Base-by-base conservation (phyloP, 2,113 vertebrate species). In the Xyliphius kryptos region DNA sequence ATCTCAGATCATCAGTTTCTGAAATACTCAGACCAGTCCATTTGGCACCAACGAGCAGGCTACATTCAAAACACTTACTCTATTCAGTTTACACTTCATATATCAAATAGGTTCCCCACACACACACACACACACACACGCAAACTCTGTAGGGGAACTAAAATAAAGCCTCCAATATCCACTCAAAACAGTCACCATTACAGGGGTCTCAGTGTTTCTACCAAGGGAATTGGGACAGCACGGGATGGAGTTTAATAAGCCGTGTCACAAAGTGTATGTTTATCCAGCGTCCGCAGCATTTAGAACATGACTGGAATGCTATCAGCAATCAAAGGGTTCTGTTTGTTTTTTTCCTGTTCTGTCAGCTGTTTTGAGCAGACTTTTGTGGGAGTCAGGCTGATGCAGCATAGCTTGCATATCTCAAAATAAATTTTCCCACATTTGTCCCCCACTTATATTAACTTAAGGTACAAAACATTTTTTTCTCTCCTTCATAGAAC, bases 401-500 rank as follows among this genome's bases (percentile, higher is more conserved):
- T 71, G 19, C 74, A 57, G 68, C 79, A 87, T 87, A 84, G 77
- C 73, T 85, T 65, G 69, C 83, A 87, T 88, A 83, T 77, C 73
- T 85, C 9, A 51, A 61, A 69, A 86, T 76, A 76, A 87, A 86
- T 77, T 85, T 89, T 89, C 87, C 85, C 87, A 89, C 85, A 84
- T 80, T 15, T 46, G 57, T 69, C 80, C 76, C 66, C 69, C 75
- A 63, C 62, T 60, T 47, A 56, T 51, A 71, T 70, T 59, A 74
- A 63, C 58, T 79, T 50, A 68, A 21, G 16, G 16, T 16, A 21
- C 60, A 37, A 6, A 3, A 5, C 20, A 17, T 48, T 55, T 22
- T 16, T n/a, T n/a, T n/a, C n/a, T n/a, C n/a, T n/a, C n/a, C n/a
- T n/a, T n/a, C n/a, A n/a, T n/a, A n/a, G n/a, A n/a, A n/a, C n/a